Conservation (phyloP, 2,113 vertebrate genomes). For the Mixornis gularis region DNA sequence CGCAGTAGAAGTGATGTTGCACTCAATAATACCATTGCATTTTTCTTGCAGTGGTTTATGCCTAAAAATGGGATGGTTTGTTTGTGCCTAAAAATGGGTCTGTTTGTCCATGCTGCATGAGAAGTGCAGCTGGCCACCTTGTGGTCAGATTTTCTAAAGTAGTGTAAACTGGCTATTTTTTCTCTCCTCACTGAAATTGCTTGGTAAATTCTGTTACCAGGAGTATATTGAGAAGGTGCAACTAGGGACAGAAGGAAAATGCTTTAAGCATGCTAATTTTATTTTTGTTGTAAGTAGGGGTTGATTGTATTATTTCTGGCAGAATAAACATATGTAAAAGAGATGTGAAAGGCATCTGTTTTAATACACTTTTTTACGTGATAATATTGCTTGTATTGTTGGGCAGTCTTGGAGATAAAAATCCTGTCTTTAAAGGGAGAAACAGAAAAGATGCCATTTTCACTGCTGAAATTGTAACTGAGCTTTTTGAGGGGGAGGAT, state of each 20-base stretch:
- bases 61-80: background rate
- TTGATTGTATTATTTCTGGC: background rate
- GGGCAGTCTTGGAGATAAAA: background rate
- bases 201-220: background rate
- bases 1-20: background rate
- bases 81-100: background rate
- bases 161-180: background rate
- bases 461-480: constrained; percentile 36
- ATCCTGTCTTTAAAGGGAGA: background rate
- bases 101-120: background rate
- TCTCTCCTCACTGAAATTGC: background rate
- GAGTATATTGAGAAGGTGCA: background rate
- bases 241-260: background rate
- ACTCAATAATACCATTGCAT: background rate
- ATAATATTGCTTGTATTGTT: background rate
- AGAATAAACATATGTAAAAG: background rate
- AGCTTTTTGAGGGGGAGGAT: constrained; percentile 54
- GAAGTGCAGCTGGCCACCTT: background rate
- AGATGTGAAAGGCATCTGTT: background rate
- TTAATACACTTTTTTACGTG: background rate
- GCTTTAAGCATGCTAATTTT: background rate
- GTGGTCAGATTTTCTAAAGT: background rate
- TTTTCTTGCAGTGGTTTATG: background rate
- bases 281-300: background rate
- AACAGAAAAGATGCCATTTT: constrained; percentile 42